A percentile compares a stretch with the other conserved stretches of the same genome.
Conservation (phyloP, 2,113 vertebrate species). For the Vidua chalybeata region DNA sequence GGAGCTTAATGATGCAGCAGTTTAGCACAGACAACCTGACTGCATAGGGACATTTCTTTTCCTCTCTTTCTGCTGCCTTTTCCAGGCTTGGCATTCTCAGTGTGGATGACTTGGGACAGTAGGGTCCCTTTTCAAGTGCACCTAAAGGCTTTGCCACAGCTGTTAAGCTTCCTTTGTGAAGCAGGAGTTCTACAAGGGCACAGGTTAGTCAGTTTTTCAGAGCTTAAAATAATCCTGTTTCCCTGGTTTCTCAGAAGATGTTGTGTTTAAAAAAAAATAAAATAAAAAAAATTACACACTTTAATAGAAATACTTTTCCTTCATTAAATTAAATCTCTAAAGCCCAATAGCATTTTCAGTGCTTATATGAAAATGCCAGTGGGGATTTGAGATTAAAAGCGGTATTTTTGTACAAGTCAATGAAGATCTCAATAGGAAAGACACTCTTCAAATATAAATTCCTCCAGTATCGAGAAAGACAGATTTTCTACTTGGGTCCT, state of each 20-base stretch:
- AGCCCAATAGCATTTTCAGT: conserved; percentile 82
- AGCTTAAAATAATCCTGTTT: conserved; percentile 65
- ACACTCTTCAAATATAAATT: conserved; percentile 77
- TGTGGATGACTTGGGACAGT: background rate
- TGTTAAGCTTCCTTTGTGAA: conserved; percentile 50
- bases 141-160: conserved; percentile 28
- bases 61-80: background rate
- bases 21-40: conserved; percentile 32
- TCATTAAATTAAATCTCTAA: conserved; percentile 85
- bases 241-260: conserved; percentile 66
- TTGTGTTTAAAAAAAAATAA: conserved; percentile 43
- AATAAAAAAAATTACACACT: conserved; percentile 60
- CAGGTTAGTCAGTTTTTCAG: conserved; percentile 58
- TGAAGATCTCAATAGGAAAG: conserved; percentile 81
- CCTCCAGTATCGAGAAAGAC: conserved; percentile 53
- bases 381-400: conserved; percentile 84
- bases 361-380: conserved; percentile 83
- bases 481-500: conserved; percentile 46
- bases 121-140: conserved; percentile 24
- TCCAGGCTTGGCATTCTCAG: background rate
- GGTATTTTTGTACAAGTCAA: conserved; percentile 81
- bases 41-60: background rate
- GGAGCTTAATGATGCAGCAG: conserved; percentile 49
- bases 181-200: conserved; percentile 24
- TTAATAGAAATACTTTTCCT: conserved; percentile 84